Percentiles rank a stretch among this genome's conserved stretches.
These are phyloP conservation scores for Crenichthys baileyi DNA, from an alignment of 2,797 vertebrate genomes.

Conservation along the genomic window DNA sequence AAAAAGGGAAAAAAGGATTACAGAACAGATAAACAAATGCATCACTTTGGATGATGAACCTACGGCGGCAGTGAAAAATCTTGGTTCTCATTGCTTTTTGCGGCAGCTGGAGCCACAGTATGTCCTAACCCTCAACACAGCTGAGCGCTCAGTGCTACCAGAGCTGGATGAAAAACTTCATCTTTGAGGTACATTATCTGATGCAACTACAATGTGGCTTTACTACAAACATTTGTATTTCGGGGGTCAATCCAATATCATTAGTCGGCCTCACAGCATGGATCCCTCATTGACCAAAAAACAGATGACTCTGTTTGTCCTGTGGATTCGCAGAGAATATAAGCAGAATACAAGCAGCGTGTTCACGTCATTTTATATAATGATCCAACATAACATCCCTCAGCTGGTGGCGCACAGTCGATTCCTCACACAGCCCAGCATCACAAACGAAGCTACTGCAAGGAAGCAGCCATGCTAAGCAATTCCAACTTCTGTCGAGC, in stretches of 20 bases:
- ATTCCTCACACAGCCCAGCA: not conserved
- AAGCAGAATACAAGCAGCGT: not conserved
- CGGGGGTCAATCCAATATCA: not conserved
- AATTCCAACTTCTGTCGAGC: not conserved
- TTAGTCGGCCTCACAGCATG: not conserved
- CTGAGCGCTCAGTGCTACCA: not conserved
- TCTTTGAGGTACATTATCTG: not conserved
- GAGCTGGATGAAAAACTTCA: not conserved
- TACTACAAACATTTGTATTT: not conserved
- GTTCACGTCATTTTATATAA: not conserved
- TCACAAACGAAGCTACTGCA: not conserved
- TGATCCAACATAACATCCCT: not conserved
- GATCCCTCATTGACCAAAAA: not conserved
- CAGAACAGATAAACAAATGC: not conserved
- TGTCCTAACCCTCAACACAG: not conserved
- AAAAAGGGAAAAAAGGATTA: not conserved
- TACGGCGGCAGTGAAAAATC: not conserved
- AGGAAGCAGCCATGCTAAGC: not conserved
- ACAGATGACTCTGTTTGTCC: not conserved
- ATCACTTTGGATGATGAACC: not conserved
- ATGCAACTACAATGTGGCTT: not conserved
- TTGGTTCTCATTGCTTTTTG: not conserved
- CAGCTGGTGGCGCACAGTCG: not conserved
- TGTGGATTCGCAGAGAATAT: not conserved
- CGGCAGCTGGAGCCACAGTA: constrained; percentile 1